These are phyloP conservation scores for Saccopteryx leptura DNA, from an alignment of 2,113 vertebrate genomes.

Conservation along the genomic window DNA sequence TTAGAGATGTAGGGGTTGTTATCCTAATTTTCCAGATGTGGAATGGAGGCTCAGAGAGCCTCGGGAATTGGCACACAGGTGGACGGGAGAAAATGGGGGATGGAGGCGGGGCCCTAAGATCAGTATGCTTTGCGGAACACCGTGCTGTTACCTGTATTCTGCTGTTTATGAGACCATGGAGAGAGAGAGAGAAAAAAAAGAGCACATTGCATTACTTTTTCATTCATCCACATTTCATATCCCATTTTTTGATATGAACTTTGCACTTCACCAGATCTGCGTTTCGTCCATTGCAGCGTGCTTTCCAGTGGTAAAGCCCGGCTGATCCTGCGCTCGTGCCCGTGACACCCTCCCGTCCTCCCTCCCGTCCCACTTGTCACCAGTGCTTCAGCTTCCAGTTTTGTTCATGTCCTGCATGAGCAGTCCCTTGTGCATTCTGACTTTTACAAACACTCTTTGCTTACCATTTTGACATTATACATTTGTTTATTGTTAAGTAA, in stretches of 20 bases:
- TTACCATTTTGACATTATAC: neutral
- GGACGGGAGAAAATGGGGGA: neutral
- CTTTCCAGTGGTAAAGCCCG: neutral
- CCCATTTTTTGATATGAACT: neutral
- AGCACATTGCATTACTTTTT: neutral
- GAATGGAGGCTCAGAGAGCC: neutral
- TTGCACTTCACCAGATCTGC: neutral
- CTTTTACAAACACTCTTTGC: neutral
- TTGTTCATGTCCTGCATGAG: neutral
- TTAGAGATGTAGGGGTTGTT: neutral
- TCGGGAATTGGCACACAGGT: neutral
- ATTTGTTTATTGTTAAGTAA: neutral
- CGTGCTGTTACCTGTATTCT: neutral
- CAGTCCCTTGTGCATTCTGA: neutral
- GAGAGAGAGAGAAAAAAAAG: neutral
- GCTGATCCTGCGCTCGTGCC: neutral
- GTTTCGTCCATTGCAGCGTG: neutral
- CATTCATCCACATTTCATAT: neutral
- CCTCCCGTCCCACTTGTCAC: neutral
- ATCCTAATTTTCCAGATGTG: neutral
- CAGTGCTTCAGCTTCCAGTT: neutral
- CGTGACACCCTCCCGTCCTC: neutral
- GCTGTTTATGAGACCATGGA: neutral
- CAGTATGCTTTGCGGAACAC: neutral
- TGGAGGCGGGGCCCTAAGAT: neutral